These are phyloP conservation scores for Centruroides sculpturatus DNA, from an alignment of 1,140 invertebrate species.

Conservation along the genomic window DNA sequence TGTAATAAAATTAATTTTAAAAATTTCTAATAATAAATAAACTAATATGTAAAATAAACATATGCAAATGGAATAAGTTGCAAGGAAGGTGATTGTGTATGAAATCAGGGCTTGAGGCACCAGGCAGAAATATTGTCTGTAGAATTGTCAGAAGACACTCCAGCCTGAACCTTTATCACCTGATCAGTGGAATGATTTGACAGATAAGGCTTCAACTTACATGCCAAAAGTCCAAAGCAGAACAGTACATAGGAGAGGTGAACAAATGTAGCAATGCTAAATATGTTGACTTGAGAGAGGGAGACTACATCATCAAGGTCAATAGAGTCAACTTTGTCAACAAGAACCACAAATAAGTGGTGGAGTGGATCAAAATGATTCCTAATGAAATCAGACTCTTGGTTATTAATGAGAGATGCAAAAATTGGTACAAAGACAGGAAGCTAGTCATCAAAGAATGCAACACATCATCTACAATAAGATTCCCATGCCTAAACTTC, in stretches of 20 bases:
- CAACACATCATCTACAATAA: slow-evolving; percentile 34
- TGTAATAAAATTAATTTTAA: no score
- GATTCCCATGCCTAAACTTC: slow-evolving; percentile 22
- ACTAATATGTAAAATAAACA: no score
- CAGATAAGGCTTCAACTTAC: slow-evolving; percentile 59
- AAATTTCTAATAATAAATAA: no score
- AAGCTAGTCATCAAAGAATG: slow-evolving; percentile 45
- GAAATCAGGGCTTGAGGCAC: no score
- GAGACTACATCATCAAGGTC: slow-evolving; percentile 86
- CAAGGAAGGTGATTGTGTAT: no score
- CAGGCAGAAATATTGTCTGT: background rate
- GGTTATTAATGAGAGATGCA: slow-evolving; percentile 65
- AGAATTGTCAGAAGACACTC: slow-evolving; percentile 20
- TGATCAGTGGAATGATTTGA: slow-evolving; percentile 87
- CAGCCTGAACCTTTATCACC: slow-evolving; percentile 55
- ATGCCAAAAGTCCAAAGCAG: slow-evolving; percentile 90
- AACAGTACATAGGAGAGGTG: slow-evolving; percentile 95
- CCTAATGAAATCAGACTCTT: slow-evolving; percentile 73
- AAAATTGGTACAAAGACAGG: slow-evolving; percentile 53
- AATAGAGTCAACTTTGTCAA: slow-evolving; percentile 81
- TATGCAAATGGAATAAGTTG: no score
- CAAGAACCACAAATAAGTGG: slow-evolving; percentile 78
- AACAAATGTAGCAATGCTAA: slow-evolving; percentile 85
- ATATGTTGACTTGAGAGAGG: slow-evolving; percentile 67
- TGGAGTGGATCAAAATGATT: slow-evolving; percentile 80